A percentile compares a stretch with the other conserved stretches of the same genome.
These are phyloP conservation scores for Dryocosmus kuriphilus DNA, from an alignment of 2,888 invertebrate genomes.

Conservation along the genomic window DNA sequence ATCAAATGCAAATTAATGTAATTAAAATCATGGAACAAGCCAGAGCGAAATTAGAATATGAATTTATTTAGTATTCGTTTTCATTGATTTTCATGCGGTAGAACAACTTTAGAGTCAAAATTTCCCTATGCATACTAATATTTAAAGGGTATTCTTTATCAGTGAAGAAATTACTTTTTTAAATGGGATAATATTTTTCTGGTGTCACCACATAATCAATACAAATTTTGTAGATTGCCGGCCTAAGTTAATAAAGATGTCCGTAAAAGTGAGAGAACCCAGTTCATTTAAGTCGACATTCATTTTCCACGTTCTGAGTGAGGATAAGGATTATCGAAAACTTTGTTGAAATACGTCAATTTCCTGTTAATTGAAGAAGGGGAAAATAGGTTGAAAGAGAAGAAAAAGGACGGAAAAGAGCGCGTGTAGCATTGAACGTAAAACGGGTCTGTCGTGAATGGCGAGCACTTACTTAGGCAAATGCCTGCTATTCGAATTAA, in stretches of 20 bases:
- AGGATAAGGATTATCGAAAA: conserved; percentile 21
- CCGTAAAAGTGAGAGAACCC: neutral
- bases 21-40: neutral
- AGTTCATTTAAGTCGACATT: neutral
- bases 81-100: no score
- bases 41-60: conserved; percentile 28
- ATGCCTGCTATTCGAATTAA: conserved; percentile 75
- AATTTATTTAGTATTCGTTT: neutral
- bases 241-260: neutral
- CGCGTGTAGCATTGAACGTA: conserved; percentile 61
- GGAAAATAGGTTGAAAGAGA: conserved; percentile 47
- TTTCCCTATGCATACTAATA: no score
- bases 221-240: neutral
- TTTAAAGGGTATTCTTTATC: no score
- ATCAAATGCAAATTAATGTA: neutral
- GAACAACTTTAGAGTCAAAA: no score
- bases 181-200: no score
- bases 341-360: conserved; percentile 44
- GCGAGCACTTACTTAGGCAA: conserved; percentile 75
- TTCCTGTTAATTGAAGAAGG: conserved; percentile 45
- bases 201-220: no score
- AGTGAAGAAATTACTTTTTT: no score
- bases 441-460: conserved; percentile 71
- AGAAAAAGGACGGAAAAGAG: conserved; percentile 44
- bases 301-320: neutral